These are phyloP conservation scores for Vandiemenella viatica DNA, from an alignment of 2,888 invertebrate genomes.

Conservation along the genomic window DNA sequence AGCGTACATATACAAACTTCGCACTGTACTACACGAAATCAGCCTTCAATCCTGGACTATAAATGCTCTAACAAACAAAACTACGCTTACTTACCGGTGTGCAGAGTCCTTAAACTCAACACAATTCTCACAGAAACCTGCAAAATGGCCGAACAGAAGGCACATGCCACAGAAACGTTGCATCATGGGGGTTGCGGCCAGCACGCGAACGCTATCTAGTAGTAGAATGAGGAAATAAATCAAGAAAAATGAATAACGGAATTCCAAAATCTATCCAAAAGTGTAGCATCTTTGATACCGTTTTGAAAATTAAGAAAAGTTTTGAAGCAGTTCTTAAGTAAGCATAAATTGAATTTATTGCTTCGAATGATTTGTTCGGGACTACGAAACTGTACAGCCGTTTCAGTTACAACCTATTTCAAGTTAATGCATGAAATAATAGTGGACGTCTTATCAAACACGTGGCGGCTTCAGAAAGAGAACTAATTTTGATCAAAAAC, in stretches of 20 bases:
- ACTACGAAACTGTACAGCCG: too few species aligned
- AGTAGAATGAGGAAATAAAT: conserved; percentile 2
- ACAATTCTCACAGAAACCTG: conserved; percentile 47
- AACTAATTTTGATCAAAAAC: too few species aligned
- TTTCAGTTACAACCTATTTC: too few species aligned
- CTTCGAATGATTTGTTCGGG: too few species aligned
- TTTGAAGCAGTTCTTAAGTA: too few species aligned
- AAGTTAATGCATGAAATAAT: too few species aligned
- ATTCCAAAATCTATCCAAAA: too few species aligned
- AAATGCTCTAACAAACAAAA: conserved; percentile 2
- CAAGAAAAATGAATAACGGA: neutral
- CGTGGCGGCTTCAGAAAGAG: too few species aligned
- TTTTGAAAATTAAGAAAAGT: too few species aligned
- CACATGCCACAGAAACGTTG: conserved; percentile 46
- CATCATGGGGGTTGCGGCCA: conserved; percentile 30
- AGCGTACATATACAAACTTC: neutral
- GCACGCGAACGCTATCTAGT: conserved; percentile 12
- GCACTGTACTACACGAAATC: neutral
- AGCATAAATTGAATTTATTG: too few species aligned
- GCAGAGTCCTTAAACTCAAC: conserved; percentile 42
- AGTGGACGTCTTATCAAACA: too few species aligned
- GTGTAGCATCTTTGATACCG: too few species aligned
- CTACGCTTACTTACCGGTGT: conserved; percentile 36
- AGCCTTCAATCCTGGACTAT: neutral
- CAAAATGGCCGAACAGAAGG: conserved; percentile 52